Conservation (phyloP, 2,797 vertebrate species). For the Erithacus rubecula region DNA sequence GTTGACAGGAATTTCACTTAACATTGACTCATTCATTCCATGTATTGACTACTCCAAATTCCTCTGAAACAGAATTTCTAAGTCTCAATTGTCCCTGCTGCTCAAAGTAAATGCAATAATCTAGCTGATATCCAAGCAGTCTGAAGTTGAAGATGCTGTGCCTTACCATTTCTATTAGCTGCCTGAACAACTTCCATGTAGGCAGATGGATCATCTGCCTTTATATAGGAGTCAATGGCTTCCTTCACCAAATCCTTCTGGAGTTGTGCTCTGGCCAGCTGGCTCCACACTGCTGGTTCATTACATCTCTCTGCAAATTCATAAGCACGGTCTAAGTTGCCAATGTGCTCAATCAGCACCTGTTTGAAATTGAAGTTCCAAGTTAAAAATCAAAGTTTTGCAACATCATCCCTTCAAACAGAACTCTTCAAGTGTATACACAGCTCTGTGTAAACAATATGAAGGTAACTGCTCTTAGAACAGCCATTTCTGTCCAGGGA, state of each 20-base stretch:
- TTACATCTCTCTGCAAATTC: conserved; percentile 82
- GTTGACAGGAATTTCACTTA: not conserved
- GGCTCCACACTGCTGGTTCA: conserved; percentile 89
- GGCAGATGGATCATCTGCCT: conserved; percentile 85
- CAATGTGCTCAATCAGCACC: conserved; percentile 88
- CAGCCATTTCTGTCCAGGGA: not conserved
- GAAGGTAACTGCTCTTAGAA: not conserved
- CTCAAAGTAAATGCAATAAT: not conserved
- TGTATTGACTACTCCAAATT: not conserved
- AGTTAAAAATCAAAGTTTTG: not conserved
- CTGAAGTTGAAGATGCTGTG: not conserved
- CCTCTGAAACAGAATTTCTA: not conserved
- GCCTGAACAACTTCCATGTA: conserved; percentile 90
- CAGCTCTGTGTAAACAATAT: not conserved
- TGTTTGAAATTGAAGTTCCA: conserved; percentile 51
- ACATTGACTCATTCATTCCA: not conserved
- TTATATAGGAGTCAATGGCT: conserved; percentile 90
- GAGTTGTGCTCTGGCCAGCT: conserved; percentile 86
- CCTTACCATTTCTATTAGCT: conserved; percentile 85
- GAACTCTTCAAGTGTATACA: not conserved
- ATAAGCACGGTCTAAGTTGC: conserved; percentile 78
- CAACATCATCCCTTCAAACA: not conserved
- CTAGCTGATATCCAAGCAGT: not conserved
- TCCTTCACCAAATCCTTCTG: conserved; percentile 90
- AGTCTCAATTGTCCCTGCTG: not conserved